phyloP scores from a whole-genome alignment of 2,888 invertebrate genomes.

The Muschampia plurimacula region DNA sequence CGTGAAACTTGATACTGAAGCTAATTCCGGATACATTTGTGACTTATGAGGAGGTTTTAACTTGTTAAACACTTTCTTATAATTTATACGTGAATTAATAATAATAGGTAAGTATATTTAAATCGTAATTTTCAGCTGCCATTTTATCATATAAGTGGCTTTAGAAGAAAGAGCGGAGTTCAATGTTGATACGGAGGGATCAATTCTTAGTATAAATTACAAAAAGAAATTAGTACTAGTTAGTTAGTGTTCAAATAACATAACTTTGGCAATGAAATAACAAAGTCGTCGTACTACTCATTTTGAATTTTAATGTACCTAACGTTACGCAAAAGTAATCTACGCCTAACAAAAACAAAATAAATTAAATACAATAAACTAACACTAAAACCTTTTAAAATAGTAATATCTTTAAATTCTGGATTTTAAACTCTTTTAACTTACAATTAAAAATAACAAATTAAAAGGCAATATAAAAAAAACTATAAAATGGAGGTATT shows the following conservation, averaged over 20 bases:
- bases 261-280: slow-evolving; percentile 58
- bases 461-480: slow-evolving; percentile 55
- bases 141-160: background rate
- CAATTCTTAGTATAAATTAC: background rate
- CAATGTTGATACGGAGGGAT: slow-evolving; percentile 10
- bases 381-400: slow-evolving; percentile 65
- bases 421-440: slow-evolving; percentile 77
- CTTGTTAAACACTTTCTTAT: background rate
- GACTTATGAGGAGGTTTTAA: background rate
- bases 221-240: slow-evolving; percentile 29
- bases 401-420: slow-evolving; percentile 82
- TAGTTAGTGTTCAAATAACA: slow-evolving; percentile 49
- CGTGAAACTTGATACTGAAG: slow-evolving; percentile 1
- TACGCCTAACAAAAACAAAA: slow-evolving; percentile 54
- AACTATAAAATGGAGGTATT: slow-evolving; percentile 63
- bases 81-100: background rate
- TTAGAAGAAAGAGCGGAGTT: background rate
- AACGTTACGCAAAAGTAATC: slow-evolving; percentile 42
- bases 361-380: slow-evolving; percentile 69
- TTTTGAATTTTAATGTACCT: slow-evolving; percentile 29
- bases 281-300: slow-evolving; percentile 44
- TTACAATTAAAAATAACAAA: slow-evolving; percentile 78
- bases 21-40: background rate
- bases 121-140: background rate
- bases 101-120: background rate